Evolutionary conservation across 2,888 invertebrate species (phyloP), one percentile per base, ranked within the genome.

Genomic region (Dinocampus coccinellae): DNA sequence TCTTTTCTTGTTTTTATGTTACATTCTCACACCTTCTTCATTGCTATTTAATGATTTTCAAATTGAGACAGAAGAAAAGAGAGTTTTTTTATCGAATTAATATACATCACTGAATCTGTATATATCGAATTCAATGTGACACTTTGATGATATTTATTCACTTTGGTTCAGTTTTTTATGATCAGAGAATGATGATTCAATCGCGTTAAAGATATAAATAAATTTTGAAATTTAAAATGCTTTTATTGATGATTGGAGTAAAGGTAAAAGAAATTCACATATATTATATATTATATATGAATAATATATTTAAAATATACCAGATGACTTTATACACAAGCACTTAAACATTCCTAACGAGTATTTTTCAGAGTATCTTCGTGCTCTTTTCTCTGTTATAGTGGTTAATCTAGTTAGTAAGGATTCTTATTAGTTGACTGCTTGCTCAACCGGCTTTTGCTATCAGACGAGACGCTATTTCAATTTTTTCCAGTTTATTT

Each of bases 401-500:
- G 72, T 76, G 72, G 74, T 76, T 74, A 74, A 74, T 74, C 75
- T 74, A 76, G 75, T 75, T 75, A 73, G 72, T 62, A 55, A 34
- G 13, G 47, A 74, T 75, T 74, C 72, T 75, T 74, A 72, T 74
- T 74, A 74, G 73, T 72, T 75, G 74, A 64, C 72, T 73, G 72
- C 72, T 74, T 61, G 73, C 63, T 65, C 55, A 34, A 73, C 65
- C 70, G 70, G 70, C 66, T 68, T 60, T 33, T 16, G 10, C 11
- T 57, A 36, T 60, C 20, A 36, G 36, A 4, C 4, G 10, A 36
- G 10, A 9, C 1, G 6, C 1, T 36, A 4, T 36, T 36, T 10
- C 1, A 47, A 16, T 20, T n/a, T 3, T 16, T 20, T 9, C n/a
- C n/a, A n/a, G n/a, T n/a, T n/a, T n/a, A n/a, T n/a, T n/a, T n/a